Conservation (phyloP, 2,888 invertebrate genomes). For the Drepanosiphum platanoidis region DNA sequence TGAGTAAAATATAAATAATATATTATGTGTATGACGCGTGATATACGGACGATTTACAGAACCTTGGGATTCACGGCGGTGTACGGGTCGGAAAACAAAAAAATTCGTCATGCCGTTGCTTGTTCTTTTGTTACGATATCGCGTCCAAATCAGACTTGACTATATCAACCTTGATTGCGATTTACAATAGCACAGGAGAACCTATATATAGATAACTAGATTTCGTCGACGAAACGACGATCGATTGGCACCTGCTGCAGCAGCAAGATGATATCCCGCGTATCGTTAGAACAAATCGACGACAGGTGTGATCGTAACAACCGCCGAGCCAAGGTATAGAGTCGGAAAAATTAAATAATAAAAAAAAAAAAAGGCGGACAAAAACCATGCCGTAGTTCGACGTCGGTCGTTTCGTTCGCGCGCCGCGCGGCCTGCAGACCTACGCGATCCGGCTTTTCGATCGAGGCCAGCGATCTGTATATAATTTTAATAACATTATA, state of each 20-base stretch:
- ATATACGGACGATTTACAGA: neutral
- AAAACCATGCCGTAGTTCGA: neutral
- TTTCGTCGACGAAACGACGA: neutral
- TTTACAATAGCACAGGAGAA: conserved; percentile 49
- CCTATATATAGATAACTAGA: too few species aligned
- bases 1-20: too few species aligned
- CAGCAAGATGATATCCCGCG: neutral
- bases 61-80: conserved; percentile 48
- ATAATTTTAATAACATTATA: too few species aligned
- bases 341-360: too few species aligned
- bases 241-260: neutral
- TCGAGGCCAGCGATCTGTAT: neutral
- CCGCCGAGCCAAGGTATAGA: too few species aligned
- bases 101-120: conserved; percentile 42
- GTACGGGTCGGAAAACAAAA: conserved; percentile 20
- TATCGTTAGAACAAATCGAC: neutral
- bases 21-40: neutral
- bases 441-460: neutral
- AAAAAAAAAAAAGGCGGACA: neutral
- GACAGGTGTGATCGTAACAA: too few species aligned
- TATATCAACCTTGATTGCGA: conserved; percentile 20
- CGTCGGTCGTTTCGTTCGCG: neutral
- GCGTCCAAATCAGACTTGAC: conserved; percentile 28
- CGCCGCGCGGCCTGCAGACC: neutral
- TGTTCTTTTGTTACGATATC: conserved; percentile 33